phyloP scores from a whole-genome alignment of 2,888 invertebrate species.

The Neelides folsomi region DNA sequence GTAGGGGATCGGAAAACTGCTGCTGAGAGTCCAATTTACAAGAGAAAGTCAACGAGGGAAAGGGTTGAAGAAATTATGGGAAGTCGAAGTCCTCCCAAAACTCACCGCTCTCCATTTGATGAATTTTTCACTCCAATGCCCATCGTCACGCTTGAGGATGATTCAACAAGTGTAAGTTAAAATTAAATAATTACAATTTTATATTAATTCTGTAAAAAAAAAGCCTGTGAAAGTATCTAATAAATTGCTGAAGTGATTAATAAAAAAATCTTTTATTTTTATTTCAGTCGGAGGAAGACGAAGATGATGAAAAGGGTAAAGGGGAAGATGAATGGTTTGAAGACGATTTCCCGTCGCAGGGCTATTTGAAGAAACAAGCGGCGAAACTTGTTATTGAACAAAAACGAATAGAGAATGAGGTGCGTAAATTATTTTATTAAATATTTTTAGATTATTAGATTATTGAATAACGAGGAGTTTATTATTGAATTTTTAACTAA shows the following conservation, averaged over 20 bases:
- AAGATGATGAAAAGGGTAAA: conserved; percentile 8
- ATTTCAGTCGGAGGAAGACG: background rate
- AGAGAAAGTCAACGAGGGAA: background rate
- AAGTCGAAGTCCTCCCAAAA: too few species aligned
- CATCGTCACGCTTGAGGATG: too few species aligned
- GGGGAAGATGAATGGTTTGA: conserved; percentile 16
- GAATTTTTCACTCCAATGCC: too few species aligned
- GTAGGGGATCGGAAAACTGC: background rate
- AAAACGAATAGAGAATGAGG: conserved; percentile 18
- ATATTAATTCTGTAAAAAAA: too few species aligned
- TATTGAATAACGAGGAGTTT: too few species aligned
- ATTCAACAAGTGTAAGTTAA: too few species aligned
- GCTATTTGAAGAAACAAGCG: conserved; percentile 12
- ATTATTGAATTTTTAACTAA: too few species aligned
- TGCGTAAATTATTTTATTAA: background rate
- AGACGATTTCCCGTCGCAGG: conserved; percentile 12
- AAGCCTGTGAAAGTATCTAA: too few species aligned
- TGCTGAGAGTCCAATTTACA: too few species aligned
- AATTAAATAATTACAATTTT: too few species aligned
- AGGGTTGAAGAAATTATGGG: too few species aligned
- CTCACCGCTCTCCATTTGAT: too few species aligned
- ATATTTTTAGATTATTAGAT: background rate
- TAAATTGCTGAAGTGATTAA: background rate
- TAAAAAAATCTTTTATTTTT: background rate
- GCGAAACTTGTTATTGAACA: conserved; percentile 13